Evolutionary conservation across 2,113 vertebrate species (phyloP).

Genomic region (Drymodes brunneopygia): DNA sequence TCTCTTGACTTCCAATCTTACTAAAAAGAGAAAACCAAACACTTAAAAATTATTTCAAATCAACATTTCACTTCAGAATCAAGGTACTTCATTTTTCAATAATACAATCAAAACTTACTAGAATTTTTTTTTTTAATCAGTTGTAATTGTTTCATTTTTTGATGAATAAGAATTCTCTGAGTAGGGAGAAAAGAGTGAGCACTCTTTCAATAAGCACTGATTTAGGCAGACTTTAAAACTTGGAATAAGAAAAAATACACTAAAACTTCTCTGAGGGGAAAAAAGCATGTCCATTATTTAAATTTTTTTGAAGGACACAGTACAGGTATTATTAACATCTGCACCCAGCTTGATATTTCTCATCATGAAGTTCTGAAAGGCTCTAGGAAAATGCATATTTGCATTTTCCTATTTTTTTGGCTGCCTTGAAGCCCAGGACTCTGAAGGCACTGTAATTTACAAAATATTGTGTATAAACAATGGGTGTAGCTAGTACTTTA

Average conservation of each 20-base stretch:
- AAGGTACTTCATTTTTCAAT: not conserved
- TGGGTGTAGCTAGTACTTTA: not conserved
- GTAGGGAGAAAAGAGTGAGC: rapidly evolving
- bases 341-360: not conserved
- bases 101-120: not conserved
- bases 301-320: not conserved
- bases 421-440: not conserved
- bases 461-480: not conserved
- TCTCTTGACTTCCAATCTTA: not conserved
- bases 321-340: not conserved
- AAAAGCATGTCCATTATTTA: not conserved
- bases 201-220: not conserved
- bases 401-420: not conserved
- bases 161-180: not conserved
- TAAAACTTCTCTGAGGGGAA: not conserved
- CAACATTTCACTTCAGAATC: not conserved
- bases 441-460: not conserved
- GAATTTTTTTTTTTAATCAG: not conserved
- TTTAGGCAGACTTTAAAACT: not conserved
- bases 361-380: not conserved
- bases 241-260: not conserved
- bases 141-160: not conserved
- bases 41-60: not conserved
- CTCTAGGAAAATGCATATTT: not conserved
- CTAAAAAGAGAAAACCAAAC: not conserved